These are phyloP conservation scores for Gibbula magus DNA, from an alignment of 2,888 invertebrate species.

Conservation along the genomic window DNA sequence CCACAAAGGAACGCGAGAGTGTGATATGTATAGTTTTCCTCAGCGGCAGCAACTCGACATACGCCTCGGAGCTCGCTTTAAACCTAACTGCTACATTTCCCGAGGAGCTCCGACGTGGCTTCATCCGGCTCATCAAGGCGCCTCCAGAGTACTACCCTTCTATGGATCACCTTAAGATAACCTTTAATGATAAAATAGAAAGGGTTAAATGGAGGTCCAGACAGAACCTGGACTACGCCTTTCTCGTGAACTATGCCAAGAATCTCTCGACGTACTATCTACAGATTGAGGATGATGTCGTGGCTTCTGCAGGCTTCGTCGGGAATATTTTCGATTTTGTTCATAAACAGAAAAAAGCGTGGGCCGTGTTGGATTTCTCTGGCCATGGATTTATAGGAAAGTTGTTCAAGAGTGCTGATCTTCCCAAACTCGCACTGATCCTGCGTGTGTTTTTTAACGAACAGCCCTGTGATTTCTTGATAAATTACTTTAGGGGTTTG, in stretches of 20 bases:
- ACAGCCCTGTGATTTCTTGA: conserved; percentile 52
- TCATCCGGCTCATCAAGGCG: conserved; percentile 71
- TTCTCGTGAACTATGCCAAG: conserved; percentile 68
- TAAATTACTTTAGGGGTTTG: conserved; percentile 41
- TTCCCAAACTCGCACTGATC: conserved; percentile 57
- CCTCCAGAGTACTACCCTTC: conserved; percentile 57
- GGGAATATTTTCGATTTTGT: conserved; percentile 61
- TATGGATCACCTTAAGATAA: conserved; percentile 58
- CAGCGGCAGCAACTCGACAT: conserved; percentile 68
- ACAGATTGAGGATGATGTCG: conserved; percentile 73
- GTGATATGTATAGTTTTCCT: conserved; percentile 73
- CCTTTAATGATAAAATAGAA: conserved; percentile 68
- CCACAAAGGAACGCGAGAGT: conserved; percentile 58
- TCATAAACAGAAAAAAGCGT: not conserved
- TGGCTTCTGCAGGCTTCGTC: conserved; percentile 67
- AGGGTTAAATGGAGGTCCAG: conserved; percentile 74
- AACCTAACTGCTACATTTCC: conserved; percentile 35
- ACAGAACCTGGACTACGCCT: conserved; percentile 75
- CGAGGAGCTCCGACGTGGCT: conserved; percentile 45
- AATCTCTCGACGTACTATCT: conserved; percentile 43
- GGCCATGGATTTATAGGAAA: conserved; percentile 60
- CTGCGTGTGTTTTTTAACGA: conserved; percentile 60
- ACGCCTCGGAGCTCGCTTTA: conserved; percentile 47
- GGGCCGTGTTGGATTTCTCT: conserved; percentile 56
- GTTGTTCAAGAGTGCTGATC: conserved; percentile 48